These are phyloP conservation scores for Gambusia yucatana DNA, from an alignment of 2,797 vertebrate species.

Conservation along the genomic window DNA sequence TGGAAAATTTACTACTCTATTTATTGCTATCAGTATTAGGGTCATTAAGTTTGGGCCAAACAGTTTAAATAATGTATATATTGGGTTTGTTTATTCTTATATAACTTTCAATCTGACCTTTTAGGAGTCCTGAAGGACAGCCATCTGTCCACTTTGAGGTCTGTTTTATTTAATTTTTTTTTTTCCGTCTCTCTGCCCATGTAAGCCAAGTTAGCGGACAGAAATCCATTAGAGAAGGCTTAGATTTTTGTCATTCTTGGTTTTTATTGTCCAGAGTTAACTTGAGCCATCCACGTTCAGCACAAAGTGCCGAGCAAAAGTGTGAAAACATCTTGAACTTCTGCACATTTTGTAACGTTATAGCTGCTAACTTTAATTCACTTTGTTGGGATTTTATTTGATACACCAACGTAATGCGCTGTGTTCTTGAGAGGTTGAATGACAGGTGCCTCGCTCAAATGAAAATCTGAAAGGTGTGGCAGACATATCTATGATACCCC, in stretches of 20 bases:
- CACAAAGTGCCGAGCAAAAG: conserved; percentile 1
- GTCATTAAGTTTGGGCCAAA: conserved; percentile 50
- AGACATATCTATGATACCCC: background rate
- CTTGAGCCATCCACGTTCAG: conserved; percentile 46
- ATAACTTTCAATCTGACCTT: conserved; percentile 54
- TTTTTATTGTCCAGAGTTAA: conserved; percentile 29
- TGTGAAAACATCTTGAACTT: background rate
- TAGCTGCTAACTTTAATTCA: background rate
- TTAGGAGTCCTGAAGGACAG: conserved; percentile 50
- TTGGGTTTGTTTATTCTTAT: conserved; percentile 55
- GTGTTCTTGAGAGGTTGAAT: background rate
- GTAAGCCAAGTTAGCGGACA: conserved; percentile 48
- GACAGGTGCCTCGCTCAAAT: background rate
- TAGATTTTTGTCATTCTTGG: conserved; percentile 38
- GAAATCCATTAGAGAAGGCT: conserved; percentile 47
- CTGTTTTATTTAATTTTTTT: background rate
- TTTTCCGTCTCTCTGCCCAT: conserved; percentile 23
- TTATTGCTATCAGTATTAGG: conserved; percentile 71
- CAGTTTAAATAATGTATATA: conserved; percentile 58
- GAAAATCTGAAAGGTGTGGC: background rate
- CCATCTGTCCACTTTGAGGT: conserved; percentile 34
- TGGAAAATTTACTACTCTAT: conserved; percentile 62
- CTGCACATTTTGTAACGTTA: background rate
- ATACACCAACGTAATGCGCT: background rate
- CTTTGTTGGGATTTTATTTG: background rate